phyloP scores from a whole-genome alignment of 2,888 invertebrate species.

The Palloptera scutellata region DNA sequence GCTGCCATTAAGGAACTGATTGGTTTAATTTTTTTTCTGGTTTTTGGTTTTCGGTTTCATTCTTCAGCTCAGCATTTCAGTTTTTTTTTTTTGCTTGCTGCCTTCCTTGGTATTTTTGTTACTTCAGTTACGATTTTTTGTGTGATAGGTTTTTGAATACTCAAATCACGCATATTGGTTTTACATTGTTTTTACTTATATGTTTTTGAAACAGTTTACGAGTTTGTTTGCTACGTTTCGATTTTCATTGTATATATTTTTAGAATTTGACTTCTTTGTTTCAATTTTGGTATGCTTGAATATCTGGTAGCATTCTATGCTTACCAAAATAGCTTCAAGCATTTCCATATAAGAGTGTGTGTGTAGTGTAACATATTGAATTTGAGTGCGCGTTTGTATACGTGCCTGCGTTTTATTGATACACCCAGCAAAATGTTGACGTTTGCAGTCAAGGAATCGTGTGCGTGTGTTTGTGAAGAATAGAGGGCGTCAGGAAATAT shows the following conservation, averaged over 20 bases:
- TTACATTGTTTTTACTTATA: background rate
- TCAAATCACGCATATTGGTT: background rate
- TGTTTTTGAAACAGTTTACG: too few species aligned
- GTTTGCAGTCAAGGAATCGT: background rate
- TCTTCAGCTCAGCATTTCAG: too few species aligned
- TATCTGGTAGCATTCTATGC: background rate
- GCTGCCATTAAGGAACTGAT: constrained; percentile 58
- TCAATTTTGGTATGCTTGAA: background rate
- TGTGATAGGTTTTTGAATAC: background rate
- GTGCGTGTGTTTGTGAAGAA: constrained; percentile 35
- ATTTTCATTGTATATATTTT: too few species aligned
- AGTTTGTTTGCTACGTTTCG: too few species aligned
- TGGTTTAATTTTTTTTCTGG: constrained; percentile 37
- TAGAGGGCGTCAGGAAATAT: constrained; percentile 48
- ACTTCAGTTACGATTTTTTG: constrained; percentile 4
- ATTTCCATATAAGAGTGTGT: constrained; percentile 24
- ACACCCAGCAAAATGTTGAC: background rate
- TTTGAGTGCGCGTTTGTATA: constrained; percentile 43
- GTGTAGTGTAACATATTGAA: constrained; percentile 5
- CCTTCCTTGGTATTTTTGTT: too few species aligned
- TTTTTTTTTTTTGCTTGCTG: constrained; percentile 1
- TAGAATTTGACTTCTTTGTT: background rate
- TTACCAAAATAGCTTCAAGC: background rate
- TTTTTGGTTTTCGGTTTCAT: constrained; percentile 47
- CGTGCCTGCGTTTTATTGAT: constrained; percentile 47